Evolutionary conservation across 2,888 invertebrate species (phyloP), one percentile per base, ranked within the genome.

Genomic region (Archips xylosteana): DNA sequence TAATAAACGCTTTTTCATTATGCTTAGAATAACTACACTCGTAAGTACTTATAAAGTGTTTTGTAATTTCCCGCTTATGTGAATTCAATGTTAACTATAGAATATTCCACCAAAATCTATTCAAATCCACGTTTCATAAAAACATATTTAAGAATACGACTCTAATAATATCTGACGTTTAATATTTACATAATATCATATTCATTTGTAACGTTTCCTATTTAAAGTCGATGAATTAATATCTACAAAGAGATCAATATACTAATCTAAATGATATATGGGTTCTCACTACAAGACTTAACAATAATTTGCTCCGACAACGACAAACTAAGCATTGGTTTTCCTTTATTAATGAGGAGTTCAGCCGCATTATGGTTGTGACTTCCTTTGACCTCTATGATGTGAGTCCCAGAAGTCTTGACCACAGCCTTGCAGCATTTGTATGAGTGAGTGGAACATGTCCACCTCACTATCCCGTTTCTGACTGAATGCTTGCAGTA

Each of bases 371-470:
- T 89, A 67, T 94, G 94, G 70, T 94, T 94, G 71, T 94, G 94
- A 10, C 57, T 70, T 0, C 92, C 94, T 66, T 91, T 91, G 0
- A 91, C 85, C 75, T 89, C 87, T 2, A 93, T 88, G 54, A 94
- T 94, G 23, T 87, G 82, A 1, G 79, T 74, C 0, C 90, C 92
- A 0, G 78, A 78, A 0, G 94, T 94, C 80, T 94, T 93, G 51
- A 94, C 89, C 0, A 94, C 89, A 0, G 92, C 94, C 67, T 92
- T 92, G 78, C 94, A 94, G 75, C 90, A 90, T 78, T 91, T 92
- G 75, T 92, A 91, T 2, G 92, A 89, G 77, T 94, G 94, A 0
- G 94, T 94, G 0, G 94, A 94, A 70, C 94, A 94, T 0, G 90
- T 92, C 94, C 94, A 94, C 4, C 93, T 78, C 0, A 88, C 83